Evolutionary conservation across 2,113 vertebrate genomes (phyloP), one percentile per base, ranked within the genome.

Genomic region (Seriola rivoliana): DNA sequence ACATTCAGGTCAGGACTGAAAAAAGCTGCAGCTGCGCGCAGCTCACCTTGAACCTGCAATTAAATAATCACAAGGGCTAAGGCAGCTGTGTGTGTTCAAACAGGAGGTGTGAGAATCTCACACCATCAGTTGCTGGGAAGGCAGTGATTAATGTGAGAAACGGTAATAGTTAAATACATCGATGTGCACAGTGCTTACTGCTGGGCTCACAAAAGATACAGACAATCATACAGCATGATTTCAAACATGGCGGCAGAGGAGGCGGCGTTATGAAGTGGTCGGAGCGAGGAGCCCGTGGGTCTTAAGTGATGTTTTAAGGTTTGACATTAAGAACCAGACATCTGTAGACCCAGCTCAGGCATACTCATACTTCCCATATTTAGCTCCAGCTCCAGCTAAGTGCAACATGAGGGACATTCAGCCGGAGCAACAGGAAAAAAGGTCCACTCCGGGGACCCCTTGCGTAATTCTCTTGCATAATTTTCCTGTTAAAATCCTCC

Each of bases 291-390:
- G 63, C 64, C 63, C 21, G 71, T 19, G 7, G 36, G 54, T 55
- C 59, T 85, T 81, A 80, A 89, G 52, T 67, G 67, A 83, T 85
- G 67, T 83, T 91, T 89, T 86, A 88, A 83, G 52, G 71, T 85
- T n/a, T 62, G 73, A 71, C 84, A 84, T 84, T 68, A 84, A 55
- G 79, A 79, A 25, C 3, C 81, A 85, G 50, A 60, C 73, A 59
- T 84, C 85, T 76, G 70, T 86, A 78, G 81, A 84, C 9, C 73
- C 73, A 71, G 19, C 21, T 80, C 42, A 72, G 66, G 10, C 50
- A 42, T 54, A 42, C 77, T 71, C 60, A 59, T 44, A 16, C 66
- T 59, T 60, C 68, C 59, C 52, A 48, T 72, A 71, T 82, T 88
- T 68, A 66, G 74, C 48, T 8, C 75, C 81, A 70, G 72, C 80